Conservation (phyloP, 2,888 invertebrate genomes). For the Metellina segmentata region DNA sequence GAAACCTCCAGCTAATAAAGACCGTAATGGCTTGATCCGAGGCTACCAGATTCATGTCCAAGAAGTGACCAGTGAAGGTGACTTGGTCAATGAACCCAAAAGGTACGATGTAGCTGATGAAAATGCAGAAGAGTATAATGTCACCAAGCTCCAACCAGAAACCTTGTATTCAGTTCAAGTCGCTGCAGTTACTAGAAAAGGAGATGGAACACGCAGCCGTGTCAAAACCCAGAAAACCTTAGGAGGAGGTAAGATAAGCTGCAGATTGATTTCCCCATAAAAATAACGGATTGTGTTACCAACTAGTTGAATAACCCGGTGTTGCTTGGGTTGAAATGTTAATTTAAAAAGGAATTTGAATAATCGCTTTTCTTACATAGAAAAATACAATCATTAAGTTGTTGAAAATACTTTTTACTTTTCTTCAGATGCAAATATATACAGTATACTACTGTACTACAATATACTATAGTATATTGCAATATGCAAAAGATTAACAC, state of each 20-base stretch:
- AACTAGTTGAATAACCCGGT: too few species aligned
- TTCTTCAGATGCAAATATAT: too few species aligned
- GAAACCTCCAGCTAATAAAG: constrained; percentile 95
- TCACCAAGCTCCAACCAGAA: constrained; percentile 95
- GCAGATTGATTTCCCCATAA: too few species aligned
- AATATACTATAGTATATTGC: too few species aligned
- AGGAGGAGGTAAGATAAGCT: constrained; percentile 84
- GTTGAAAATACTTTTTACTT: too few species aligned
- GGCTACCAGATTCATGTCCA: constrained; percentile 98
- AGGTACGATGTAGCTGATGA: constrained; percentile 90
- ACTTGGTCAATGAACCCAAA: constrained; percentile 92
- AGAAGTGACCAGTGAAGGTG: constrained; percentile 89
- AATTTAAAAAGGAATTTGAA: too few species aligned
- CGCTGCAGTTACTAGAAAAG: constrained; percentile 96
- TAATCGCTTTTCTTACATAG: too few species aligned
- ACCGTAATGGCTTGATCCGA: constrained; percentile 96
- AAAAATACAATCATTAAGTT: too few species aligned
- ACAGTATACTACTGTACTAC: too few species aligned
- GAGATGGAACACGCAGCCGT: constrained; percentile 95
- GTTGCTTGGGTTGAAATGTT: too few species aligned
- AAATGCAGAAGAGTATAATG: constrained; percentile 87
- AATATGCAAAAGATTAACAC: too few species aligned
- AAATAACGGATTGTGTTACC: too few species aligned
- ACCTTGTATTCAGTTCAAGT: constrained; percentile 94
- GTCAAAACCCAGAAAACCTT: constrained; percentile 93